Percentiles rank a stretch among this genome's conserved stretches.
Conservation (phyloP, 92 coral and sea anemone species). For the Palythoa caribaeorum region DNA sequence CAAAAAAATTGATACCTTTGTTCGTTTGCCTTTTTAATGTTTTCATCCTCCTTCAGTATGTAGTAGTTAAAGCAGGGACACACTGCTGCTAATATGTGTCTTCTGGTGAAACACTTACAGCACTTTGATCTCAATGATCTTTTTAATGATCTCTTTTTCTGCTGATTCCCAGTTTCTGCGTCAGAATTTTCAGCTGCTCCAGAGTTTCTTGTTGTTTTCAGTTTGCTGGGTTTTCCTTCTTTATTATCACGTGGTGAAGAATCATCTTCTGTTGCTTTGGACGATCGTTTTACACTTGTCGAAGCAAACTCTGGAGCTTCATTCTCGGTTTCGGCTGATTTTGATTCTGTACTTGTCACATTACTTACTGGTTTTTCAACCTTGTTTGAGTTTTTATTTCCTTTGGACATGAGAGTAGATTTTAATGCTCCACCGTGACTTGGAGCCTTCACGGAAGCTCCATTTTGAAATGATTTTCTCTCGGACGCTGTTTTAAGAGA, state of each 20-base stretch:
- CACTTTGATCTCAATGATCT: not conserved
- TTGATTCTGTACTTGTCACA: not conserved
- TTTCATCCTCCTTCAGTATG: slow-evolving; percentile 44
- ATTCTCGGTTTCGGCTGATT: not conserved
- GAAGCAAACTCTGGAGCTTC: slow-evolving; percentile 19
- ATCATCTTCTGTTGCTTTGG: not conserved
- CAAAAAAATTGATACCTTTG: not conserved
- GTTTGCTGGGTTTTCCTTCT: slow-evolving; percentile 8
- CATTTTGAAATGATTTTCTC: not conserved
- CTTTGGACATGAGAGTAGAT: not conserved
- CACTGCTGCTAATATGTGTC: slow-evolving; percentile 44
- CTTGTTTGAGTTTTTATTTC: not conserved
- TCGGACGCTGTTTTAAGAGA: not conserved
- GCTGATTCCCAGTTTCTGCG: not conserved
- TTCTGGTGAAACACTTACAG: slow-evolving; percentile 36
- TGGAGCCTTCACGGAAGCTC: not conserved
- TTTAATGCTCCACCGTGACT: not conserved
- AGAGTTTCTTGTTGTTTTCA: not conserved
- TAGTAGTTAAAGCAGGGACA: slow-evolving; percentile 76
- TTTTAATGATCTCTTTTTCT: not conserved
- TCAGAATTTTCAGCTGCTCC: not conserved
- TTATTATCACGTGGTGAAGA: not conserved
- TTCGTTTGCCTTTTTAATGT: not conserved
- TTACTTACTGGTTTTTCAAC: not conserved
- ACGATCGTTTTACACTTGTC: slow-evolving; percentile 1